Percentiles rank a stretch among this genome's conserved stretches.
phyloP scores from a whole-genome alignment of 2,888 invertebrate genomes.

The Polyploca ridens region DNA sequence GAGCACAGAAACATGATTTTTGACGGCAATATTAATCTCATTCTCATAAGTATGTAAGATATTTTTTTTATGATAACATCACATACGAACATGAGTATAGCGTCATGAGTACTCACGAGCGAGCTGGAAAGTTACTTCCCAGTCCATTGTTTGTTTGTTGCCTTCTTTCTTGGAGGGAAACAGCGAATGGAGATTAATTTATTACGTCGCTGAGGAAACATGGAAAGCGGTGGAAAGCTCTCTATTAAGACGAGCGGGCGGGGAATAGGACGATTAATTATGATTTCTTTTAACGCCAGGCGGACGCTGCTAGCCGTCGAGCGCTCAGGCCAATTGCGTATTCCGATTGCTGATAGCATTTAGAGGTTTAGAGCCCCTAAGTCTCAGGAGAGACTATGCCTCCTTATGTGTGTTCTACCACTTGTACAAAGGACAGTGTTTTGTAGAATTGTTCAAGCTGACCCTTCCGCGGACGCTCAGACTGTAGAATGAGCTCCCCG shows the following conservation, averaged over 20 bases:
- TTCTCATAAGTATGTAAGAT: no score
- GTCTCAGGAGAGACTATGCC: no score
- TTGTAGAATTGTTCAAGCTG: no score
- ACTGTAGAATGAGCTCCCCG: no score
- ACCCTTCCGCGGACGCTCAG: no score
- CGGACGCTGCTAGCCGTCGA: conserved; percentile 55
- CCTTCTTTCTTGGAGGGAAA: conserved; percentile 51
- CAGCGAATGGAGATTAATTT: conserved; percentile 81
- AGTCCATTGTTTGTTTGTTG: conserved; percentile 64
- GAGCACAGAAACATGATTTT: no score
- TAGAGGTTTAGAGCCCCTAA: no score
- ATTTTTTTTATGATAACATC: conserved; percentile 15
- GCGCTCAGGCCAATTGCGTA: conserved; percentile 49
- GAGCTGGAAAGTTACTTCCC: conserved; percentile 54
- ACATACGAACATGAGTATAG: conserved; percentile 29
- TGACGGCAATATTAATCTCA: no score
- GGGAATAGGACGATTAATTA: conserved; percentile 78
- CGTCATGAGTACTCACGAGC: conserved; percentile 15
- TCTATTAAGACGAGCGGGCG: conserved; percentile 78
- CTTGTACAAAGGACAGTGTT: no score
- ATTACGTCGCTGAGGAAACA: conserved; percentile 79
- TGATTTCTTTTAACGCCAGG: conserved; percentile 78
- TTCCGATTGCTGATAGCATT: neutral
- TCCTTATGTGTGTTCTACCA: no score
- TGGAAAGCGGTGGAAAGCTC: conserved; percentile 75